Percentiles rank a stretch among this genome's conserved stretches.
Evolutionary conservation across 2,888 invertebrate species (phyloP).

Genomic region (Leucoma salicis): DNA sequence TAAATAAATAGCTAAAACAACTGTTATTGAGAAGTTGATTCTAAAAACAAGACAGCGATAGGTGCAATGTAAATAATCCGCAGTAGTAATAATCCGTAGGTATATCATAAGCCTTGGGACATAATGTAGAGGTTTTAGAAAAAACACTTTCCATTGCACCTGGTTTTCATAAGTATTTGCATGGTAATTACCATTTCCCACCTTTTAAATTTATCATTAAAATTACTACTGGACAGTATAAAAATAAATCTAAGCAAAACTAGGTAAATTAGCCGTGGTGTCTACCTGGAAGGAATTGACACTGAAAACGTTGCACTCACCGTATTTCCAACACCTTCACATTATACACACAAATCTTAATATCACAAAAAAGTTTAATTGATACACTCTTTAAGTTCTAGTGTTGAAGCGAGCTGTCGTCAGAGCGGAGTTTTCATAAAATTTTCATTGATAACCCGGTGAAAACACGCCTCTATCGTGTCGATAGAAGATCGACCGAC

Average conservation of each 20-base stretch:
- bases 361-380: conserved; percentile 48
- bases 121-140: too few species aligned
- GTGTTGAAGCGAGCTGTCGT: conserved; percentile 36
- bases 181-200: too few species aligned
- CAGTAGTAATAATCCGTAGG: too few species aligned
- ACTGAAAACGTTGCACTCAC: conserved; percentile 56
- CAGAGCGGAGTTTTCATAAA: conserved; percentile 56
- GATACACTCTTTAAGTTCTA: conserved; percentile 37
- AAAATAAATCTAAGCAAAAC: conserved; percentile 16
- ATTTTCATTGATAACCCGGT: conserved; percentile 68
- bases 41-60: too few species aligned
- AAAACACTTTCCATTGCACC: too few species aligned
- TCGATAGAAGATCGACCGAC: conserved; percentile 19
- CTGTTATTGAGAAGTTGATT: too few species aligned
- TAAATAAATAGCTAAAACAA: too few species aligned
- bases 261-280: conserved; percentile 38
- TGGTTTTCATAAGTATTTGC: too few species aligned
- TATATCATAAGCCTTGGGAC: too few species aligned
- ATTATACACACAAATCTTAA: conserved; percentile 50
- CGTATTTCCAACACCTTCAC: conserved; percentile 45
- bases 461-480: conserved; percentile 62
- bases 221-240: not conserved
- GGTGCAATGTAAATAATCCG: too few species aligned
- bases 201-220: too few species aligned
- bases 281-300: conserved; percentile 64